A percentile compares a stretch with the other conserved stretches of the same genome.
These are phyloP conservation scores for Suillia variegata DNA, from an alignment of 2,888 invertebrate genomes.

Conservation along the genomic window DNA sequence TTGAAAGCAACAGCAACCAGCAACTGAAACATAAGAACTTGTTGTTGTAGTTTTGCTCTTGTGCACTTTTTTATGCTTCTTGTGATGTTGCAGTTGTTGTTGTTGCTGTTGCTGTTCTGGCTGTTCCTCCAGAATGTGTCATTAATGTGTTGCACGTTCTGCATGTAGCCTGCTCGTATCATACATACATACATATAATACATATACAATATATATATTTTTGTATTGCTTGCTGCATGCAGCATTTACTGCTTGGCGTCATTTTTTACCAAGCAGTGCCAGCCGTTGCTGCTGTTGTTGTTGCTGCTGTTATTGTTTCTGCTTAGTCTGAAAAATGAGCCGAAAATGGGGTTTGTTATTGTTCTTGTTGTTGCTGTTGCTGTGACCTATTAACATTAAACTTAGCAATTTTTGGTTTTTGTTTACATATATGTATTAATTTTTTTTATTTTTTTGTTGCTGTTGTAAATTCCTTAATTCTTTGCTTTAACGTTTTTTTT, in stretches of 20 bases:
- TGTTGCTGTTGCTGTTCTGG: conserved; percentile 1
- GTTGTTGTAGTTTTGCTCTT: conserved; percentile 5
- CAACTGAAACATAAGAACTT: too few species aligned
- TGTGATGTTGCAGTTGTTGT: conserved; percentile 19
- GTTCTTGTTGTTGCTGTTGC: conserved; percentile 22
- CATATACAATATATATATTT: too few species aligned
- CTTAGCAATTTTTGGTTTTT: too few species aligned
- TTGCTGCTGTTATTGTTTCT: conserved; percentile 4
- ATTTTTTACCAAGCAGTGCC: conserved; percentile 6
- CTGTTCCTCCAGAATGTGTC: conserved; percentile 21
- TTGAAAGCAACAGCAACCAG: too few species aligned
- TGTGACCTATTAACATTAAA: conserved; percentile 36
- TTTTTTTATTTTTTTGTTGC: too few species aligned
- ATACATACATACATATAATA: too few species aligned
- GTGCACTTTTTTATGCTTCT: too few species aligned
- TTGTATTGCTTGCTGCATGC: too few species aligned
- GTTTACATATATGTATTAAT: too few species aligned
- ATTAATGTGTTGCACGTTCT: conserved; percentile 31
- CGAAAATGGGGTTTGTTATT: not conserved
- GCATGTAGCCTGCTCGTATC: too few species aligned
- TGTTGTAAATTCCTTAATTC: conserved; percentile 6
- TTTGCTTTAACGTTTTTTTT: not conserved
- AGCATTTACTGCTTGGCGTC: conserved; percentile 26
- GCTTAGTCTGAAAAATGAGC: conserved; percentile 12
- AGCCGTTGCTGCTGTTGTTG: conserved; percentile 16